Conservation (phyloP, 2,113 vertebrate genomes). For the Pungitius pungitius region DNA sequence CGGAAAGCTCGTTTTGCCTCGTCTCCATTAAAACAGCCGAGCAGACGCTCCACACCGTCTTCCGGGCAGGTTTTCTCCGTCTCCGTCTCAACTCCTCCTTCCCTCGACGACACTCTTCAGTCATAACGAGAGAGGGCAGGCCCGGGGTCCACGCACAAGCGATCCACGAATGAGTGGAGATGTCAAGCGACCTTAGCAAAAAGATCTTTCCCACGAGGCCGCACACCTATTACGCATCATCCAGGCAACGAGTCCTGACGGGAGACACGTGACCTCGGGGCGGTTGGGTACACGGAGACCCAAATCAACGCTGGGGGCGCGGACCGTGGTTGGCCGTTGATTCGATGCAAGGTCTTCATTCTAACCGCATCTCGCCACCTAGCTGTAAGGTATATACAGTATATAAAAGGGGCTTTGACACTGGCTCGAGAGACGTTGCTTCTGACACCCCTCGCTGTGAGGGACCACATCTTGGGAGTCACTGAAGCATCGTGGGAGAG, state of each 20-base stretch:
- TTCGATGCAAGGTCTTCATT: constrained; percentile 27
- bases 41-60: not conserved
- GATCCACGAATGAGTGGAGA: constrained; percentile 29
- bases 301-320: constrained; percentile 20
- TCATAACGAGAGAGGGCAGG: constrained; percentile 2
- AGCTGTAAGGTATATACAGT: no score
- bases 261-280: constrained; percentile 23
- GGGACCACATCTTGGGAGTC: constrained; percentile 7
- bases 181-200: constrained; percentile 31
- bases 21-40: constrained; percentile 6
- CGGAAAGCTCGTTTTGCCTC: not conserved
- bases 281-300: not conserved
- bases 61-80: not conserved
- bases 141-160: not conserved
- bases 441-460: not conserved
- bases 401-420: not conserved
- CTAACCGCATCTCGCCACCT: no score
- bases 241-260: constrained; percentile 36
- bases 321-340: constrained; percentile 8
- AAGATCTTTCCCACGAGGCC: no score
- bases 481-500: constrained; percentile 4
- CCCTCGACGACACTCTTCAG: not conserved
- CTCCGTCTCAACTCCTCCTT: not conserved
- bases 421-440: constrained; percentile 1
- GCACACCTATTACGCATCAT: constrained; percentile 34